Evolutionary conservation across 2,888 invertebrate species (phyloP).

Genomic region (Meteorus colon): DNA sequence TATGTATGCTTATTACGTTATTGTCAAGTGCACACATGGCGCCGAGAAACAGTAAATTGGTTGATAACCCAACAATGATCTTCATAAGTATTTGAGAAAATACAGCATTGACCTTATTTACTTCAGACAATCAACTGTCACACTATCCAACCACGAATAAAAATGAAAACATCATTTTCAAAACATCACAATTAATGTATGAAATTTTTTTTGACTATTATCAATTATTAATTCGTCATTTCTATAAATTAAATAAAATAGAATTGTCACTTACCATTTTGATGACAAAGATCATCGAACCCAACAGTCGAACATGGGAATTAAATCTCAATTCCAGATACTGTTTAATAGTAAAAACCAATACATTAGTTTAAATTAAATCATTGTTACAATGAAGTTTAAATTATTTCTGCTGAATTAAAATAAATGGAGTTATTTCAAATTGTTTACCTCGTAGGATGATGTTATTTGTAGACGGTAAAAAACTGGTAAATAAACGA

Average conservation of each 20-base stretch:
- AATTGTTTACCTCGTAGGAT: conserved; percentile 80
- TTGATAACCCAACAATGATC: conserved; percentile 24
- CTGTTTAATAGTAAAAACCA: conserved; percentile 68
- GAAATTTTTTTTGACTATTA: background rate
- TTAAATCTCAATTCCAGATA: conserved; percentile 82
- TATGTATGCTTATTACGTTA: conserved; percentile 18
- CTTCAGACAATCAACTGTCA: background rate
- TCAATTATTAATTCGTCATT: background rate
- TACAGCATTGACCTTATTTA: conserved; percentile 20
- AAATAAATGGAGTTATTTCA: background rate
- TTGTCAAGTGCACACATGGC: conserved; percentile 29
- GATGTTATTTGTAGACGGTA: conserved; percentile 84
- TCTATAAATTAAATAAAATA: background rate
- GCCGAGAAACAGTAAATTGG: conserved; percentile 16
- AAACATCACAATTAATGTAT: too few relatives aligned
- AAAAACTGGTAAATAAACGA: conserved; percentile 83
- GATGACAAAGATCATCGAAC: conserved; percentile 81
- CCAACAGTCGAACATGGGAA: conserved; percentile 80
- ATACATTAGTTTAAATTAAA: background rate
- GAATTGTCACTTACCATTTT: conserved; percentile 76
- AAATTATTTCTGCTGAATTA: background rate
- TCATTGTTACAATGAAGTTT: conserved; percentile 3
- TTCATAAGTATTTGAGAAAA: conserved; percentile 11
- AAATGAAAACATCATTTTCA: too few relatives aligned
- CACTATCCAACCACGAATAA: too few relatives aligned